Evolutionary conservation across 2,113 vertebrate species (phyloP), one percentile per base, ranked within the genome.

Genomic region (Chionomys nivalis): DNA sequence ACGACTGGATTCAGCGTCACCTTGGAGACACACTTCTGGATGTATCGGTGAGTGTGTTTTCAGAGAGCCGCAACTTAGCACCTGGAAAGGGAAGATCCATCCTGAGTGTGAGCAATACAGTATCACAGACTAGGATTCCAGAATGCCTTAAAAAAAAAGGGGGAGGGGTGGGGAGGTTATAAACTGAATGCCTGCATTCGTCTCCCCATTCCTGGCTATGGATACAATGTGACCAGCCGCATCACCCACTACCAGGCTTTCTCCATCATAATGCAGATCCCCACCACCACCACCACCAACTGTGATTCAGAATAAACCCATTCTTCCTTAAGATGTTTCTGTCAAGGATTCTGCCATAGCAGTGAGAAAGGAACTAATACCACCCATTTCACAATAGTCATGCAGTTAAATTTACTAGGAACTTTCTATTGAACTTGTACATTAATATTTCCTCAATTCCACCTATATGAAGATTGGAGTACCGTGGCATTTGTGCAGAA

Each of bases 121-220:
- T 88, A 13, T 4, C 23, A 55, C 52, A 24, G 47, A 39, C 36
- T 72, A 36, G 8, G 87, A 55, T 31, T n/a, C 23, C 4, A 23
- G 36, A 55, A 33, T 52, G 5, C 3, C 39, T 17, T 17, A 1
- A 52, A 13, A 58, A 19, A 19, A 52, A 39, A n/a, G 9, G 4
- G 5, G 11, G 17, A 2, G 28, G 28, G 33, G 33, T 0, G 24
- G 4, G 31, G 12, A 1, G 16, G 8, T 52, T 16, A n/a, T 55
- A 63, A 63, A 26, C 49, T 58, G 36, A 73, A 28, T 42, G 49
- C 6, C 33, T 42, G 3, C 49, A 9, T 19, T 75, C 4, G 12
- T 89, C 36, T 58, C 86, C 12, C 47, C 2, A 23, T 52, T 49
- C 44, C 85, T 87, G 42, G 9, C 11, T n/a, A 31, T 52, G 23